These are phyloP conservation scores for Uropsilus gracilis DNA, from an alignment of 2,113 vertebrate genomes.

Conservation along the genomic window DNA sequence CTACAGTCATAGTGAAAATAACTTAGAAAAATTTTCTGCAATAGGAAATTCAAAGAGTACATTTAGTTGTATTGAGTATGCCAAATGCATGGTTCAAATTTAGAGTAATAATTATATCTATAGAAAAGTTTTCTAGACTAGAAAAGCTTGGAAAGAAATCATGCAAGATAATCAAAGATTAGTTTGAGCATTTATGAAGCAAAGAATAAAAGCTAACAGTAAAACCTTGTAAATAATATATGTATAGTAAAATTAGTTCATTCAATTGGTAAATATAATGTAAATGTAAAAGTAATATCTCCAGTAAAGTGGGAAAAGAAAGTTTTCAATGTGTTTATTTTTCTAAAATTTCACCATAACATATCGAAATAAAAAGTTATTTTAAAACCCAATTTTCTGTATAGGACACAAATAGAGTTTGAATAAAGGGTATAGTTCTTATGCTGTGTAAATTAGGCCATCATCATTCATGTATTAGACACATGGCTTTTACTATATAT, in stretches of 20 bases:
- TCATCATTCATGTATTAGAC: neutral
- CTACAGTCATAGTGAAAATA: slow-evolving; percentile 1
- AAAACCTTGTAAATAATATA: slow-evolving; percentile 79
- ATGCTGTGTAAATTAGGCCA: neutral
- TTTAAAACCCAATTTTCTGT: slow-evolving; percentile 19
- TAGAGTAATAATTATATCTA: slow-evolving; percentile 74
- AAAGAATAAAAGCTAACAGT: slow-evolving; percentile 73
- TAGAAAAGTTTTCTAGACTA: slow-evolving; percentile 65
- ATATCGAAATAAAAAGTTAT: neutral
- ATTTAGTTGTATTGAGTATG: slow-evolving; percentile 38
- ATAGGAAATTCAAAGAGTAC: neutral
- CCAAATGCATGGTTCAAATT: slow-evolving; percentile 30
- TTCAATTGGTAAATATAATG: slow-evolving; percentile 76
- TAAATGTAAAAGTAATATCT: slow-evolving; percentile 56
- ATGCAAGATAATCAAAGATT: slow-evolving; percentile 79
- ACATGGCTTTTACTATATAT: neutral
- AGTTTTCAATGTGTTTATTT: slow-evolving; percentile 15
- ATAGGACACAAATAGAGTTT: neutral
- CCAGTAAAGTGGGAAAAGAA: slow-evolving; percentile 39
- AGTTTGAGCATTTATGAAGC: slow-evolving; percentile 63
- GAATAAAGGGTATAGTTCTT: neutral
- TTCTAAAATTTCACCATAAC: neutral
- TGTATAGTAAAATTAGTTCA: slow-evolving; percentile 77
- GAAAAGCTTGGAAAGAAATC: slow-evolving; percentile 66
- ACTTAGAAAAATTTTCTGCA: slow-evolving; percentile 14